phyloP scores from a whole-genome alignment of 2,888 invertebrate species.

The Antitype chi region DNA sequence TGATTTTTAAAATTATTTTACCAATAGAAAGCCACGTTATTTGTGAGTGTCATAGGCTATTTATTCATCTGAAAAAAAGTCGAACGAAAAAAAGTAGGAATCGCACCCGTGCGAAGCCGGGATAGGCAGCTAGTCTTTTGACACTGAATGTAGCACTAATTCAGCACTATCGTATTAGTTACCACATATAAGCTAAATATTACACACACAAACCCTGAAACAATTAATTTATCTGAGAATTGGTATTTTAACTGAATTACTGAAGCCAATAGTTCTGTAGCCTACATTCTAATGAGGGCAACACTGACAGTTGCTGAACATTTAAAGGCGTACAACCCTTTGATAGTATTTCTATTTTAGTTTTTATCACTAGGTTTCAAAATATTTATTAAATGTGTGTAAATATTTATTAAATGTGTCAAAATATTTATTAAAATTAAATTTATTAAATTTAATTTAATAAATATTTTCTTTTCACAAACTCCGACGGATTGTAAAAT shows the following conservation, averaged over 20 bases:
- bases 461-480: no score
- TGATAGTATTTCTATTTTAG: background rate
- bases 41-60: no score
- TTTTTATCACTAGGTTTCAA: background rate
- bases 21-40: no score
- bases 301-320: constrained; percentile 20
- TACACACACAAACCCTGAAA: constrained; percentile 11
- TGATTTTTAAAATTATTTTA: no score
- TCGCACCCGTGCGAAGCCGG: no score
- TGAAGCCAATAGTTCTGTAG: constrained; percentile 25
- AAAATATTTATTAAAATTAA: no score
- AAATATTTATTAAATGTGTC: no score
- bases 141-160: background rate
- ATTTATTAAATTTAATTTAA: no score
- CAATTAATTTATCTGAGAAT: constrained; percentile 27
- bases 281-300: constrained; percentile 52
- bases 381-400: background rate
- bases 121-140: no score
- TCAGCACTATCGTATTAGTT: background rate
- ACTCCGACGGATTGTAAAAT: background rate
- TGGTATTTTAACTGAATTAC: constrained; percentile 15
- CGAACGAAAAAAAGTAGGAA: no score
- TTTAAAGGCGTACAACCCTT: constrained; percentile 42
- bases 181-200: constrained; percentile 7
- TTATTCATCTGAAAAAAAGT: no score